Evolutionary conservation across 1,140 invertebrate genomes (phyloP), one percentile per base, ranked within the genome.

Genomic region (Monomorium pharaonis): DNA sequence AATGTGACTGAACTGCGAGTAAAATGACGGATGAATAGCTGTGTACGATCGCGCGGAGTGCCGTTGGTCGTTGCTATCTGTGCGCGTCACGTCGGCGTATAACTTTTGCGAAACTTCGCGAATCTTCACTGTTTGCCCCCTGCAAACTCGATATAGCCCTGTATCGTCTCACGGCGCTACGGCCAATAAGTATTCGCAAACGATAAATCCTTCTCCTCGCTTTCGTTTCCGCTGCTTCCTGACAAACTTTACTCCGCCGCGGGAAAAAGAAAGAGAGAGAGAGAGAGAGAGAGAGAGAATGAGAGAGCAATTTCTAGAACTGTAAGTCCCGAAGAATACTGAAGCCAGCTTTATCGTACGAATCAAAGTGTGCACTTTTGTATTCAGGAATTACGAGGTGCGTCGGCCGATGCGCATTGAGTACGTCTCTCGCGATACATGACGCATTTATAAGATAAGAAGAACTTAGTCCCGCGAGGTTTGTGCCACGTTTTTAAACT

Each of bases 101-200:
- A 84, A 77, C 70, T 89, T 72, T 12, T 49, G 65, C 30, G 47
- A 63, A 88, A 86, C 56, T 80, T 62, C 16, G 56, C 49, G 70
- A 80, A 80, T 84, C 76, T 63, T 72, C 84, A 58, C 69, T 89
- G 86, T 80, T 89, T 88, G 86, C 81, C 67, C 81, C 67, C 62
- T 67, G 83, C 81, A 89, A 88, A 84, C 78, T 77, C 72, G 75
- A 86, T 88, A 85, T 74, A 88, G 72, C 67, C n/a, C 85, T 80
- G 87, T 88, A 88, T 89, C 72, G 87, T 80, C 70, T 85, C 80
- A 65, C 81, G 24, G 70, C 86, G 51, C 49, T 27, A 42, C 72
- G 75, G 56, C 88, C 84, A 88, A 86, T 86, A 89, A 89, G 77
- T 69, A 89, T 89, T 86, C 87, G 44, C 56, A 10, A 63, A 54